Base-by-base conservation (phyloP, 2,113 vertebrate species). In the Otolemur garnettii region DNA sequence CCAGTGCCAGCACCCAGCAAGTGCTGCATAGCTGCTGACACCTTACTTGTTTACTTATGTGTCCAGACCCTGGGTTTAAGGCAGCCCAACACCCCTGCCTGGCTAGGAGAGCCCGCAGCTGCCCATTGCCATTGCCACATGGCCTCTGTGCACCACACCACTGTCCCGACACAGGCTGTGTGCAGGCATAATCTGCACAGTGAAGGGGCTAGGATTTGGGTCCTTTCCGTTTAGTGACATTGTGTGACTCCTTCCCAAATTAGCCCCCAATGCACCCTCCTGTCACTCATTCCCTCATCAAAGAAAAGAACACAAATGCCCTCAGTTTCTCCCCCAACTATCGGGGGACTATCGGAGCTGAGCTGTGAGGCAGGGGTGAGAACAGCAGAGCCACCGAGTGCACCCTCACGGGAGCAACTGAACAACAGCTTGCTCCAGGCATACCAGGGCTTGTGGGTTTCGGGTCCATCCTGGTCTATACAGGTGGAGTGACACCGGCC, bases 91-190 rank as follows among this genome's bases (percentile, higher is more conserved):
- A 30, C 35, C 57, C 0, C 4, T 4, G 68, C 26, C 68, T 78
- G 22, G 55, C 11, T 35, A 18, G 35, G 57, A 57, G 15, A 28
- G 5, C 57, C 21, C 26, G 19, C 42, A 2, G 50, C 68, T 19
- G 42, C 5, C 0, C 1, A 7, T 24, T 62, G 14, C 22, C 0
- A 0, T 10, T 11, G 59, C 50, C 4, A 15, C 2, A 15, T 55
- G 33, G 33, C 21, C 55, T 0, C 6, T 0, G 2, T 19, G 45
- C n/a, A 4, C 7, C 69, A 2, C 2, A 38, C 42, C 1, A 0
- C n/a, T 0, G 0, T n/a, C n/a, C 66, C 2, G 0, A 45, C 66
- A 4, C 4, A 4, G 53, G 7, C 7, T 0, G 0, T 2, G 66
- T n/a, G 28, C 17, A 5, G 42, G n/a, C 9, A 1, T 3, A 7